Percentiles rank a stretch among this genome's conserved stretches.
These are phyloP conservation scores for Simalia tracyae DNA, from an alignment of 2,797 vertebrate species.

Conservation along the genomic window DNA sequence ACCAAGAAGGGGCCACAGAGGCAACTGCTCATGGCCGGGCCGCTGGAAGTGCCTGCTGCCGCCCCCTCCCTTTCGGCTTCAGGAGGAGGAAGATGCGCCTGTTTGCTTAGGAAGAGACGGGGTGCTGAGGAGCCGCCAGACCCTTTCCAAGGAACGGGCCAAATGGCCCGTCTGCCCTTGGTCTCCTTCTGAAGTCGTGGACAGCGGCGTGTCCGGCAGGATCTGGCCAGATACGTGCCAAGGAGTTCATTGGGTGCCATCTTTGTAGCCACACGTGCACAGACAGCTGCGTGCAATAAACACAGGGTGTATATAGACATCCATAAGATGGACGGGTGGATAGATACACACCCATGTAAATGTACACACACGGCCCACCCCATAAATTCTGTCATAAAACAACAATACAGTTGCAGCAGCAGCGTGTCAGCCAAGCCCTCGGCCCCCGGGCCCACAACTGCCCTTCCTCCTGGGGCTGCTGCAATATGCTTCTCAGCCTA, in stretches of 20 bases:
- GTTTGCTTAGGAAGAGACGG: too few relatives aligned
- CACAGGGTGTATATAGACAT: neutral
- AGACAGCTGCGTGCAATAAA: neutral
- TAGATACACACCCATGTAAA: too few relatives aligned
- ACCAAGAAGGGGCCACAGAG: neutral
- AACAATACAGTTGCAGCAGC: neutral
- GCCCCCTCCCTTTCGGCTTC: neutral
- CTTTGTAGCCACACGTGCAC: accelerated
- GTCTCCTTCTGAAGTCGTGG: neutral
- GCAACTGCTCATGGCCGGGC: neutral
- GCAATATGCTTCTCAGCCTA: too few relatives aligned
- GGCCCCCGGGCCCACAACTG: too few relatives aligned
- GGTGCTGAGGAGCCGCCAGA: neutral
- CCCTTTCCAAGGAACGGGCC: too few relatives aligned
- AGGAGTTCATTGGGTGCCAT: neutral
- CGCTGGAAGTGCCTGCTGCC: neutral
- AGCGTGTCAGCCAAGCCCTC: neutral
- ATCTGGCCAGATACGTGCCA: neutral
- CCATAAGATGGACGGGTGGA: neutral
- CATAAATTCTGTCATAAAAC: neutral
- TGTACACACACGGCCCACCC: neutral
- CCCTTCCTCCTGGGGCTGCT: too few relatives aligned
- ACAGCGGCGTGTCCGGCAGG: neutral
- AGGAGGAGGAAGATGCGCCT: neutral
- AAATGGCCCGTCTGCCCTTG: too few relatives aligned